phyloP scores from a whole-genome alignment of 2,888 invertebrate species.

The Ellobium chinense region DNA sequence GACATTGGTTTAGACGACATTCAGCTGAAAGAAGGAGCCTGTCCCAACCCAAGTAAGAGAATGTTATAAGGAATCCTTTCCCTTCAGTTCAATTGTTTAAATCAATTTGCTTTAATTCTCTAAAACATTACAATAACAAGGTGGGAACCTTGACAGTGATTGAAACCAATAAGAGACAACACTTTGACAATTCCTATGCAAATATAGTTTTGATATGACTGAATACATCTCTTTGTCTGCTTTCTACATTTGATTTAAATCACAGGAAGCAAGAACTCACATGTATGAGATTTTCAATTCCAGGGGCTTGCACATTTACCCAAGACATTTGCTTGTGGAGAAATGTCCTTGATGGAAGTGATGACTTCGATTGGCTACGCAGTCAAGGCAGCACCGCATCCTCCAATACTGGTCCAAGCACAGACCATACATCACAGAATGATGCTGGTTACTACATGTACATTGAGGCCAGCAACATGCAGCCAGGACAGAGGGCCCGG shows the following conservation, averaged over 20 bases:
- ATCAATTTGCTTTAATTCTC: not conserved
- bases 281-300: no score
- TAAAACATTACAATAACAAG: not conserved
- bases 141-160: not conserved
- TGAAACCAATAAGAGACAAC: no score
- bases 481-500: constrained; percentile 57
- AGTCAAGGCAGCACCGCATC: constrained; percentile 61
- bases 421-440: constrained; percentile 43
- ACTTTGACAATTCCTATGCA: no score
- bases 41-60: constrained; percentile 40
- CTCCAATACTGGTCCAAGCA: constrained; percentile 62
- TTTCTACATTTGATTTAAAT: no score
- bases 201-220: no score
- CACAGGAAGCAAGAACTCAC: no score
- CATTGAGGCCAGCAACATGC: constrained; percentile 63
- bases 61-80: no score
- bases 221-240: no score
- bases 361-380: constrained; percentile 75
- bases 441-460: constrained; percentile 69
- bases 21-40: constrained; percentile 36
- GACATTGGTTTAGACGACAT: constrained; percentile 75
- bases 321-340: constrained; percentile 73
- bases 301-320: constrained; percentile 78
- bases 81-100: not conserved
- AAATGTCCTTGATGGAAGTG: constrained; percentile 60